A percentile compares a stretch with the other conserved stretches of the same genome.
Conservation (phyloP, 2,888 invertebrate genomes). For the Andrena marginata region DNA sequence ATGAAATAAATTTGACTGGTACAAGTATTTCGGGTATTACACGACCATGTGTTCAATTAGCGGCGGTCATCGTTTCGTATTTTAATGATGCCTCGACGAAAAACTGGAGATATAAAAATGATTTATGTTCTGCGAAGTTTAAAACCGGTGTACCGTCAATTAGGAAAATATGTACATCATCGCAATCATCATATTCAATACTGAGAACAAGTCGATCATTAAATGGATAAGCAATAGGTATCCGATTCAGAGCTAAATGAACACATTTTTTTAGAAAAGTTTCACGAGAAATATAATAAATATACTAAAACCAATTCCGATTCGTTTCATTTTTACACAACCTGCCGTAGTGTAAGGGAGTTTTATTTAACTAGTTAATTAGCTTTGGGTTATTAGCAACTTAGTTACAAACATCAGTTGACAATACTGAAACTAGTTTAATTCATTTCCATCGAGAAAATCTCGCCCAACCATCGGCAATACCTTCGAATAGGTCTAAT, state of each 20-base stretch:
- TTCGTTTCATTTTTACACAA: background rate
- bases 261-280: background rate
- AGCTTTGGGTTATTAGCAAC: too few species aligned
- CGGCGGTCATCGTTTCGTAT: conserved; percentile 68
- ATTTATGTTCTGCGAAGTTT: conserved; percentile 81
- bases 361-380: too few species aligned
- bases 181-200: conserved; percentile 69
- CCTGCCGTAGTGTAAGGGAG: too few species aligned
- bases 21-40: conserved; percentile 15
- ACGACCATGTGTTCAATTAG: conserved; percentile 65
- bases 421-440: too few species aligned
- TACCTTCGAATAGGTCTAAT: too few species aligned
- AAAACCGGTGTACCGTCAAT: conserved; percentile 79
- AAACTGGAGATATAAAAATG: conserved; percentile 77
- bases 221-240: conserved; percentile 56
- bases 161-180: conserved; percentile 65
- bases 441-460: too few species aligned
- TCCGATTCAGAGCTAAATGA: conserved; percentile 10
- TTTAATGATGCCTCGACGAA: conserved; percentile 79
- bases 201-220: conserved; percentile 54
- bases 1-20: conserved; percentile 20
- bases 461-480: too few species aligned
- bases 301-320: background rate
- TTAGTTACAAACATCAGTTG: too few species aligned
- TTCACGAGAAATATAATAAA: background rate